Conservation (phyloP, 2,113 vertebrate species). For the Ondatra zibethicus region DNA sequence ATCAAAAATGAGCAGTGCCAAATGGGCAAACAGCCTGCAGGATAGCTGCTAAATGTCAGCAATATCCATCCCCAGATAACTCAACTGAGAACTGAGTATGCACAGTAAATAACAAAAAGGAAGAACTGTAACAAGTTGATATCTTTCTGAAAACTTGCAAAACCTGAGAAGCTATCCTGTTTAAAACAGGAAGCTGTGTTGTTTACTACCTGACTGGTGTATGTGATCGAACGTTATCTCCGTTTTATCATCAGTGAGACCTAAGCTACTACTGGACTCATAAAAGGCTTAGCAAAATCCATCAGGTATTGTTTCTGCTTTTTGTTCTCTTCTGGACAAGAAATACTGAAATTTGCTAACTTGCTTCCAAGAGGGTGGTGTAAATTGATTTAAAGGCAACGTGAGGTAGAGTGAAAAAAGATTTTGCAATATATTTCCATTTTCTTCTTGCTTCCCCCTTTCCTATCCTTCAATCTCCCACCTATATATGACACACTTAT, state of each 20-base stretch:
- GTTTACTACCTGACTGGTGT: conserved; percentile 19
- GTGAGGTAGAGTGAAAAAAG: background rate
- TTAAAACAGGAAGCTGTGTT: conserved; percentile 70
- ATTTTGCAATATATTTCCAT: background rate
- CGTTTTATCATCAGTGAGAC: background rate
- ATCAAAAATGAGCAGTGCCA: background rate
- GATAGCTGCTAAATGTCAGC: background rate
- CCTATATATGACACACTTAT: rapidly evolving
- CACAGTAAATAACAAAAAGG: background rate
- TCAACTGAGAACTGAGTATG: background rate
- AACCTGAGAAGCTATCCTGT: conserved; percentile 18
- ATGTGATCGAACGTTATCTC: conserved; percentile 14
- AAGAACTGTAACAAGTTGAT: conserved; percentile 55
- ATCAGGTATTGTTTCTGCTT: background rate
- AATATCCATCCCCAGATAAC: background rate
- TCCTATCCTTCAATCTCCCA: background rate
- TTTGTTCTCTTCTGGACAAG: background rate
- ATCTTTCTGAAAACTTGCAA: conserved; percentile 68
- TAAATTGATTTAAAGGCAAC: background rate
- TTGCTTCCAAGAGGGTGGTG: background rate
- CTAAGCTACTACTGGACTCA: background rate
- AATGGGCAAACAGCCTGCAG: background rate
- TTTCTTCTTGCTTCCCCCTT: background rate
- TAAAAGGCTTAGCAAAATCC: background rate
- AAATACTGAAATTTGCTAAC: background rate